phyloP scores from a whole-genome alignment of 2,797 vertebrate genomes.

The Sebastes aleutianus region DNA sequence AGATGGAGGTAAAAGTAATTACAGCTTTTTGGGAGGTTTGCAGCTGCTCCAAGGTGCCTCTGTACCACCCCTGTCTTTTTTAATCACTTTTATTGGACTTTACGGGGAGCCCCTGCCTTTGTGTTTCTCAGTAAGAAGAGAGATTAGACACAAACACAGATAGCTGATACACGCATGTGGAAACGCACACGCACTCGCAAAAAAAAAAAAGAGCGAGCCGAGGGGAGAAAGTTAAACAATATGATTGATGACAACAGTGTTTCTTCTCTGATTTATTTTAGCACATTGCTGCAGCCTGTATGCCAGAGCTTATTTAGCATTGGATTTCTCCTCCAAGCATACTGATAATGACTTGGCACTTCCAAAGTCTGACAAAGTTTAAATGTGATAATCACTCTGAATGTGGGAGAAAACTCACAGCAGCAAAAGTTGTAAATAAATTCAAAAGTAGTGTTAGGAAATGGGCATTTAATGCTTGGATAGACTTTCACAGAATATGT shows the following conservation, averaged over 20 bases:
- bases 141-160: slow-evolving; percentile 52
- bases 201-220: neutral
- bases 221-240: slow-evolving; percentile 20
- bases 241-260: slow-evolving; percentile 52
- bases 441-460: neutral
- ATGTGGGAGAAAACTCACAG: slow-evolving; percentile 8
- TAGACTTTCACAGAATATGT: neutral
- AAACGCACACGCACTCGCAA: neutral
- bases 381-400: slow-evolving; percentile 1
- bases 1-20: slow-evolving; percentile 77
- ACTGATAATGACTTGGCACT: slow-evolving; percentile 15
- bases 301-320: slow-evolving; percentile 12
- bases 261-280: slow-evolving; percentile 24
- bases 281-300: slow-evolving; percentile 11
- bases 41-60: slow-evolving; percentile 57
- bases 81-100: slow-evolving; percentile 73
- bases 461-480: neutral
- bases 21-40: slow-evolving; percentile 66
- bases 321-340: slow-evolving; percentile 12
- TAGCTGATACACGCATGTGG: slow-evolving; percentile 11
- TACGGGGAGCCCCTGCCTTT: slow-evolving; percentile 44
- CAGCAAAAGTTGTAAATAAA: neutral
- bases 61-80: slow-evolving; percentile 62
- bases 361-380: slow-evolving; percentile 6
- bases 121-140: slow-evolving; percentile 41